Conservation (phyloP, 2,113 vertebrate species). For the Gallinago jamesoni region DNA sequence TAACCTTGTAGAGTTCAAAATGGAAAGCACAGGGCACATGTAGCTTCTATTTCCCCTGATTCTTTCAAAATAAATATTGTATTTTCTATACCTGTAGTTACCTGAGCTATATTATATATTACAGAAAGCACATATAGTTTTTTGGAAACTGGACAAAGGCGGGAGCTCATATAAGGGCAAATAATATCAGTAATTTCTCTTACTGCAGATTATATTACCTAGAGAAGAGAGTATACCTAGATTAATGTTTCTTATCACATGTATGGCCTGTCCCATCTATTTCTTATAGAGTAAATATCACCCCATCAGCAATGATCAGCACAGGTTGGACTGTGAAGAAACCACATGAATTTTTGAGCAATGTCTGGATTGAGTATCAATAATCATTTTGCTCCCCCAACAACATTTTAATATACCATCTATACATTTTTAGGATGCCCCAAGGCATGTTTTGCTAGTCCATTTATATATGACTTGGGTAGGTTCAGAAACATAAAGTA, state of each 20-base stretch:
- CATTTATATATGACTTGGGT: neutral
- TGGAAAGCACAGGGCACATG: neutral
- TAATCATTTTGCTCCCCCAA: conserved; percentile 27
- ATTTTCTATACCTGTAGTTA: neutral
- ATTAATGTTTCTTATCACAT: neutral
- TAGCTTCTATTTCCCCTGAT: neutral
- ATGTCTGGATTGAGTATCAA: conserved; percentile 3
- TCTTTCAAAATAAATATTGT: neutral
- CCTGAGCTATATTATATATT: neutral
- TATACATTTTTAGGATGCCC: conserved; percentile 30
- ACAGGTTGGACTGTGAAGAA: conserved; percentile 21
- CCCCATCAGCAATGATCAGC: neutral
- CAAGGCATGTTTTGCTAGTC: conserved; percentile 23
- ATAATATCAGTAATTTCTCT: neutral
- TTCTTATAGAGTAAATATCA: neutral
- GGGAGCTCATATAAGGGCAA: neutral
- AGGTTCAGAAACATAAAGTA: conserved; percentile 9
- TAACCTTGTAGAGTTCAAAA: neutral
- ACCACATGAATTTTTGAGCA: neutral
- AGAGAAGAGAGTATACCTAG: neutral
- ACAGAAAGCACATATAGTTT: neutral
- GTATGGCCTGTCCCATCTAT: neutral
- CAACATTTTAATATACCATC: conserved; percentile 37
- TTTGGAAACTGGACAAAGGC: neutral
- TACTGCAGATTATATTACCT: neutral